Conservation (phyloP, 2,888 invertebrate species). For the Sepiola atlantica region DNA sequence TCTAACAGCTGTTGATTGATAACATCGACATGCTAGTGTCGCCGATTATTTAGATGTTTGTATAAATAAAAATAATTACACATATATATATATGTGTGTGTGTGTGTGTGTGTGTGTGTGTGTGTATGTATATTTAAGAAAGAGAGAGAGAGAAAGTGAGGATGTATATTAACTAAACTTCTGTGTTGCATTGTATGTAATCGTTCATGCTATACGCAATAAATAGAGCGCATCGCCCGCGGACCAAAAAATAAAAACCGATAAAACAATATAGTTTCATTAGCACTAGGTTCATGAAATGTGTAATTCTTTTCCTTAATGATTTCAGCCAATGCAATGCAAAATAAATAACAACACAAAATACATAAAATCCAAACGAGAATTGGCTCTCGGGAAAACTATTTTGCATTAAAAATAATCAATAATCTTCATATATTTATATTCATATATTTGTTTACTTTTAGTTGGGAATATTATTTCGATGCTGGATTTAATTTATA, state of each 20-base stretch:
- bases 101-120: too few species aligned
- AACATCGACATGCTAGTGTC: too few species aligned
- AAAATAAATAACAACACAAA: not conserved
- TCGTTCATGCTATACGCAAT: not conserved
- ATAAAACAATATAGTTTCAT: slow-evolving; percentile 6
- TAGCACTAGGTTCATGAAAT: not conserved
- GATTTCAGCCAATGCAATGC: not conserved
- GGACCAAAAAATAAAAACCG: not conserved
- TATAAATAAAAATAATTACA: too few species aligned
- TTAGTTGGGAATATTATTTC: not conserved
- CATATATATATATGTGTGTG: too few species aligned
- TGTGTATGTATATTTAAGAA: too few species aligned
- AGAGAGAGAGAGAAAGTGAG: too few species aligned
- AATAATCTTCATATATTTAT: not conserved
- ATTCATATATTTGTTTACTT: not conserved
- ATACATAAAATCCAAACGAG: not conserved
- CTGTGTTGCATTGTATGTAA: not conserved
- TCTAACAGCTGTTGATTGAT: too few species aligned
- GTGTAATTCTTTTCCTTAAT: slow-evolving; percentile 1
- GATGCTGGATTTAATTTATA: not conserved
- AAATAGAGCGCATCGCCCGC: not conserved
- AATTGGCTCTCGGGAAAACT: not conserved
- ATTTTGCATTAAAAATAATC: not conserved
- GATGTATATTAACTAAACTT: too few species aligned
- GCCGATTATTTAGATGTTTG: too few species aligned